A percentile compares a stretch with the other conserved stretches of the same genome.
These are phyloP conservation scores for Diarsia dahlii DNA, from an alignment of 2,888 invertebrate genomes.

Conservation along the genomic window DNA sequence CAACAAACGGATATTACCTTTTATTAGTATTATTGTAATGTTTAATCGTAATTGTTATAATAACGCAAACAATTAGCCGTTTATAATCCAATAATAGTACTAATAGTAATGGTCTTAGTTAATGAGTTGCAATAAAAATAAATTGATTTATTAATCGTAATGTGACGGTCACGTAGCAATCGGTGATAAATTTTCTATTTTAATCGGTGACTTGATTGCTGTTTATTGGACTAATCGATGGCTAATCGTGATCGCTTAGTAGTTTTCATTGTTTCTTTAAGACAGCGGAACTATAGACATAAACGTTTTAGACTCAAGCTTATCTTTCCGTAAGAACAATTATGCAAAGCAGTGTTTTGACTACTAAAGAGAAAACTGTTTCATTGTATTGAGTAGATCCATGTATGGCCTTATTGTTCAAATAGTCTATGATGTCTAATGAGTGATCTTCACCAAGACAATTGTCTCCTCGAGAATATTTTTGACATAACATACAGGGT, in stretches of 20 bases:
- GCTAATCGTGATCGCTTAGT: conserved; percentile 9
- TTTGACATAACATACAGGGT: not conserved
- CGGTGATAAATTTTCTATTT: conserved; percentile 68
- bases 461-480: not conserved
- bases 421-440: no score
- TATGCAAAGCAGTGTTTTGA: conserved; percentile 6
- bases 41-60: conserved; percentile 30
- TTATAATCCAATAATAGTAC: conserved; percentile 27
- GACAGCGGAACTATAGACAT: not conserved
- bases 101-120: conserved; percentile 46
- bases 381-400: not conserved
- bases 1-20: conserved; percentile 20
- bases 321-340: conserved; percentile 9
- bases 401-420: not conserved
- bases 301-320: not conserved
- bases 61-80: conserved; percentile 43
- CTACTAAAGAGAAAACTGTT: conserved; percentile 10
- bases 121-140: conserved; percentile 64
- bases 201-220: conserved; percentile 65
- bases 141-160: conserved; percentile 65
- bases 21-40: conserved; percentile 31
- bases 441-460: not conserved
- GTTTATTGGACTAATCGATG: conserved; percentile 36
- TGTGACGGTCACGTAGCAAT: conserved; percentile 39
- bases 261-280: conserved; percentile 8